These are phyloP conservation scores for Ptychodera flava DNA, from an alignment of 35 echinoderm and acorn worm species.

Conservation along the genomic window DNA sequence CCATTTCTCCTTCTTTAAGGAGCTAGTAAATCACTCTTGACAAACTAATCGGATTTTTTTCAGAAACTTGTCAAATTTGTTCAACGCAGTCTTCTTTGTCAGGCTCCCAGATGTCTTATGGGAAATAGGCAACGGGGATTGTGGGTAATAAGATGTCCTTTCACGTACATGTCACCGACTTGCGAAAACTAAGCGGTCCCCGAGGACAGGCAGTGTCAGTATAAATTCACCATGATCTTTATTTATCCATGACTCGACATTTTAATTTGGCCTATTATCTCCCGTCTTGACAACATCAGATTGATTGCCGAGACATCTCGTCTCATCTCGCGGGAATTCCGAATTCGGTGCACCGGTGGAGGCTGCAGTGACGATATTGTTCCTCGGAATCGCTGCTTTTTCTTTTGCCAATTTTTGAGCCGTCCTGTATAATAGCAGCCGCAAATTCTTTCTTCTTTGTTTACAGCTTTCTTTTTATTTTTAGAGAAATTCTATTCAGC, in stretches of 20 bases:
- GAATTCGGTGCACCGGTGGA: no score
- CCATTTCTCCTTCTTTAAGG: not conserved
- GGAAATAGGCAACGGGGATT: not conserved
- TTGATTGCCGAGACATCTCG: no score
- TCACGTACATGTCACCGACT: not conserved
- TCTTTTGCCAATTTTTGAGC: no score
- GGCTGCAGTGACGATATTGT: no score
- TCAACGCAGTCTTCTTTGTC: not conserved
- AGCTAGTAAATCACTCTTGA: not conserved
- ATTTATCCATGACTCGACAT: not conserved
- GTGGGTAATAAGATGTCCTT: not conserved
- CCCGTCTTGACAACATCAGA: not conserved
- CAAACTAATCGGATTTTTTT: not conserved
- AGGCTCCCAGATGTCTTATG: not conserved
- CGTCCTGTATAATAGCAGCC: no score
- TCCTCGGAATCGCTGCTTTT: no score
- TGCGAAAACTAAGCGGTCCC: not conserved
- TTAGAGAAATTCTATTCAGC: no score
- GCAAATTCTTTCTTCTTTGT: no score
- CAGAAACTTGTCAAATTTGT: not conserved
- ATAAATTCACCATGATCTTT: not conserved
- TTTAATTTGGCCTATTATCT: not conserved
- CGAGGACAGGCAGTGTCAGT: not conserved
- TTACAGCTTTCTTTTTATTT: no score
- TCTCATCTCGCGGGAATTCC: no score